Conservation (phyloP, 2,797 vertebrate genomes). For the Anas georgica region DNA sequence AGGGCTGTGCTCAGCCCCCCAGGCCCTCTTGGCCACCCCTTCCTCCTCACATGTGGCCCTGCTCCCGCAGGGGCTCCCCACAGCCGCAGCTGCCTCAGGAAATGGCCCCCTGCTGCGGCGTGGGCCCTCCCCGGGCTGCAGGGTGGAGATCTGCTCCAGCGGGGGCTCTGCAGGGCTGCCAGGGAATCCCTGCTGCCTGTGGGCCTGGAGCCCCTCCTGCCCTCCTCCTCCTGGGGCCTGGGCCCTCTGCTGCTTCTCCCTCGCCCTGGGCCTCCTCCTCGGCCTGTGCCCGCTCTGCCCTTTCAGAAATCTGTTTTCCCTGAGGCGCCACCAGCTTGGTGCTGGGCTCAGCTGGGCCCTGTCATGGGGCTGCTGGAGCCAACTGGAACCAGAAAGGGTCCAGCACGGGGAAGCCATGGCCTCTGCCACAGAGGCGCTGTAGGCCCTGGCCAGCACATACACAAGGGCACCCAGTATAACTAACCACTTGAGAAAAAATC, state of each 20-base stretch:
- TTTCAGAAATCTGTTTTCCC: neutral
- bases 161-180: too few species aligned
- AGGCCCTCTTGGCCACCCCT: fast-evolving
- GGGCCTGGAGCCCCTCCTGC: neutral
- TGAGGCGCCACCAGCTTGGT: neutral
- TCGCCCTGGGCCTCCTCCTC: neutral
- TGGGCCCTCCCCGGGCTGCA: too few species aligned
- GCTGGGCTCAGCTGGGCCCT: too few species aligned
- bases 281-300: neutral
- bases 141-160: too few species aligned
- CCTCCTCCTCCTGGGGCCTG: neutral
- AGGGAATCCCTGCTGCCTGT: too few species aligned
- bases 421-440: neutral
- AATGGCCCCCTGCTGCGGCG: too few species aligned
- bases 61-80: too few species aligned
- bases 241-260: neutral
- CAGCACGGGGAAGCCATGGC: neutral
- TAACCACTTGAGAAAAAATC: neutral
- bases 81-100: too few species aligned
- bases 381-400: neutral
- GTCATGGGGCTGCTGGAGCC: too few species aligned
- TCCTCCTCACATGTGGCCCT: too few species aligned
- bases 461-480: neutral
- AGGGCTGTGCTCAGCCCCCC: neutral
- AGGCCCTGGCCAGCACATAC: fast-evolving